phyloP scores from a whole-genome alignment of 2,888 invertebrate species.

The Diploptera punctata region DNA sequence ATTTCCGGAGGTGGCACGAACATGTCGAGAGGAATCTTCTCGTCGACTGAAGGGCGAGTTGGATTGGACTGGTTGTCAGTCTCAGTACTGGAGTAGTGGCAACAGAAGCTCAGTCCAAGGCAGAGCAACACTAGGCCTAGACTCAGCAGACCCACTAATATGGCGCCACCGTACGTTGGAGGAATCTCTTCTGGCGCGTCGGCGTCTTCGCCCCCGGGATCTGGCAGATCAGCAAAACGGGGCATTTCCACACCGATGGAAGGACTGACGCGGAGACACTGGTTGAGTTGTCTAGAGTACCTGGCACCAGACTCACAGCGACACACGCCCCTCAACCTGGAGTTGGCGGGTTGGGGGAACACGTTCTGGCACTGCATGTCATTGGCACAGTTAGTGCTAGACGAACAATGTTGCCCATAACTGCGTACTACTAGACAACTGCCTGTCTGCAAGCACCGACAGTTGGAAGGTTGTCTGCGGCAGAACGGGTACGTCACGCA shows the following conservation, averaged over 20 bases:
- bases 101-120: conserved; percentile 27
- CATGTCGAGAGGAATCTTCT: conserved; percentile 33
- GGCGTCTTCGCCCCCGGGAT: conserved; percentile 28
- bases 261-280: background rate
- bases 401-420: conserved; percentile 20
- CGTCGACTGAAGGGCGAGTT: background rate
- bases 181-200: conserved; percentile 33
- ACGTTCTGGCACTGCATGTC: background rate
- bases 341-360: background rate
- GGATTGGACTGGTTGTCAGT: background rate
- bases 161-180: conserved; percentile 33
- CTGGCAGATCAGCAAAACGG: conserved; percentile 32
- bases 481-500: conserved; percentile 29
- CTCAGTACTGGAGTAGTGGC: conserved; percentile 26
- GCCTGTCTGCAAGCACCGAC: conserved; percentile 21
- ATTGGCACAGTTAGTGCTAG: background rate
- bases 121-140: conserved; percentile 30
- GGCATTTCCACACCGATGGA: conserved; percentile 14
- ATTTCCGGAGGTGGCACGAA: conserved; percentile 33
- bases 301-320: conserved; percentile 24
- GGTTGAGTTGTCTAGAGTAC: conserved; percentile 15
- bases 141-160: conserved; percentile 33
- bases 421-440: conserved; percentile 24
- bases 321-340: conserved; percentile 20
- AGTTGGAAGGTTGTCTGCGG: background rate